Evolutionary conservation across 2,888 invertebrate species (phyloP).

Genomic region (Falcaria lacertinaria): DNA sequence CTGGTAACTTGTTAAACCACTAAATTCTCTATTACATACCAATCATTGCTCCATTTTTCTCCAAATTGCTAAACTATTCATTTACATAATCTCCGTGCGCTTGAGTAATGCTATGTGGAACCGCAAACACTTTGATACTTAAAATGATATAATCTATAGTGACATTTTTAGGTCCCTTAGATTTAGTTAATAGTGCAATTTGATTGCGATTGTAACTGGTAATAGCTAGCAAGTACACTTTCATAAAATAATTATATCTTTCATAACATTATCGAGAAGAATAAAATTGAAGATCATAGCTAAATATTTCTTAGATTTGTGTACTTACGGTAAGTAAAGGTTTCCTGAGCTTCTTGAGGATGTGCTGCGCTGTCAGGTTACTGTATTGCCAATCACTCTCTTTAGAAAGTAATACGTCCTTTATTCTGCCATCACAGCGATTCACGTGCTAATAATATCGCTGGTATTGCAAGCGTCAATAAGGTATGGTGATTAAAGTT

Average conservation of each 20-base stretch:
- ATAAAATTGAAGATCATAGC: no score
- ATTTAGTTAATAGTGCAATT: background rate
- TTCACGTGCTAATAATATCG: no score
- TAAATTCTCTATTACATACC: conserved; percentile 12
- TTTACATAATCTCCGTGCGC: conserved; percentile 25
- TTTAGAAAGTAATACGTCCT: no score
- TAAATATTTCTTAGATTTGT: no score
- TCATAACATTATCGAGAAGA: no score
- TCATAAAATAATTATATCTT: background rate
- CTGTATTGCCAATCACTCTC: no score
- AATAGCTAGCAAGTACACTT: background rate
- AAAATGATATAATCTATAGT: background rate
- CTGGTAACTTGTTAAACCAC: background rate
- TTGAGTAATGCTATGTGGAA: conserved; percentile 14
- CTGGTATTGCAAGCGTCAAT: no score
- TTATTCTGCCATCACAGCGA: no score
- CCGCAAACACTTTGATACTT: conserved; percentile 2
- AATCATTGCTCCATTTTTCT: conserved; percentile 30
- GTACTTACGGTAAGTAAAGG: no score
- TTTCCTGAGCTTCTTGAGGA: no score
- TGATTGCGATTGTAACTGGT: background rate
- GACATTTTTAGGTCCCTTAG: background rate
- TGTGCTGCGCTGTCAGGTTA: no score
- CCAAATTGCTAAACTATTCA: conserved; percentile 30
- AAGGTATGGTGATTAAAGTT: no score